A percentile compares a stretch with the other conserved stretches of the same genome.
phyloP scores from a whole-genome alignment of 1,140 invertebrate genomes.

The Lutraria rhynchaena region DNA sequence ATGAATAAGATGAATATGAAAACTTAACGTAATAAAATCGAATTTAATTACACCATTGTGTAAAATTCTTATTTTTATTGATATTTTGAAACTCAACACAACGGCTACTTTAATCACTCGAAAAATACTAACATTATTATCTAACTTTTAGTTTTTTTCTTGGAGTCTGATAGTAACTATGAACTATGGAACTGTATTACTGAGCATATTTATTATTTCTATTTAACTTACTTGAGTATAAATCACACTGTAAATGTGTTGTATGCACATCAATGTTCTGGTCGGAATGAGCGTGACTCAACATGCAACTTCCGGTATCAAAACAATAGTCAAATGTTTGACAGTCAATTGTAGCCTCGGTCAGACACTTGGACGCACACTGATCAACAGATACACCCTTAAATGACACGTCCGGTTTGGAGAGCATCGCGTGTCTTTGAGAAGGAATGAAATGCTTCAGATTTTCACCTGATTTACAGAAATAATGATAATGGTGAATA shows the following conservation, averaged over 20 bases:
- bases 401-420: conserved; percentile 5
- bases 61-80: too few relatives aligned
- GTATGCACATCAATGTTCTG: not conserved
- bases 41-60: too few relatives aligned
- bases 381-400: conserved; percentile 55
- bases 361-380: conserved; percentile 54
- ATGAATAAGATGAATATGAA: too few relatives aligned
- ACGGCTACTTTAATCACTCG: too few relatives aligned
- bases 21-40: too few relatives aligned
- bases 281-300: conserved; percentile 44
- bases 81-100: too few relatives aligned
- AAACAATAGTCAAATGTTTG: conserved; percentile 59
- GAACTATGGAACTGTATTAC: too few relatives aligned
- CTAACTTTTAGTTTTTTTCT: too few relatives aligned
- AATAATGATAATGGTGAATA: not conserved
- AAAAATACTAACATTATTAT: too few relatives aligned
- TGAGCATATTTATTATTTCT: too few relatives aligned
- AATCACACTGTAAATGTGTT: conserved; percentile 34
- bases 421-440: conserved; percentile 9
- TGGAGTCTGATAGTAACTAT: too few relatives aligned
- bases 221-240: conserved; percentile 58
- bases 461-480: conserved; percentile 40
- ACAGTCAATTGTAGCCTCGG: conserved; percentile 46
- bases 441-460: conserved; percentile 40
- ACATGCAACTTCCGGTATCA: conserved; percentile 44